Conservation (phyloP, 2,888 invertebrate genomes). For the Spialia ferax region DNA sequence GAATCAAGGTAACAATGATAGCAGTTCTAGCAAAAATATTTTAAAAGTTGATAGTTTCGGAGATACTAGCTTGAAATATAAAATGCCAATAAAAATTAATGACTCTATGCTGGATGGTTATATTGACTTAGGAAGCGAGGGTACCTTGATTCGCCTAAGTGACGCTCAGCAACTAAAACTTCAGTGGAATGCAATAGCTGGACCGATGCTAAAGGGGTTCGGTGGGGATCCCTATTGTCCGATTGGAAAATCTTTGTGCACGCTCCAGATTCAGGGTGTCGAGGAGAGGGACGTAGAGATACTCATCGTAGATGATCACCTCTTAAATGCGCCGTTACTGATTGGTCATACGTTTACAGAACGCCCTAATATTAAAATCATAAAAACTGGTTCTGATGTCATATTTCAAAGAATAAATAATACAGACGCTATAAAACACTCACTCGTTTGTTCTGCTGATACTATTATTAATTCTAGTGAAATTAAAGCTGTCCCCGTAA, state of each 20-base stretch:
- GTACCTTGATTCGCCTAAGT: slow-evolving; percentile 1
- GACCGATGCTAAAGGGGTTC: slow-evolving; percentile 1
- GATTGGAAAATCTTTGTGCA: background rate
- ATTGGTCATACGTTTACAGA: too few relatives aligned
- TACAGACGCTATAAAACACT: too few relatives aligned
- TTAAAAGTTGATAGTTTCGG: background rate
- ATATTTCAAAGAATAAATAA: too few relatives aligned
- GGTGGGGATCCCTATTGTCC: slow-evolving; percentile 4
- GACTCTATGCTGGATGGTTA: slow-evolving; percentile 1
- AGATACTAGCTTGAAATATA: slow-evolving; percentile 4
- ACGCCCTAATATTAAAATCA: too few relatives aligned
- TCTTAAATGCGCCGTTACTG: background rate
- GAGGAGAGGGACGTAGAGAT: background rate
- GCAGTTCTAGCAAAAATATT: background rate
- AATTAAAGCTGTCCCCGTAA: too few relatives aligned
- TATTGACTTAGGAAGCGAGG: slow-evolving; percentile 4
- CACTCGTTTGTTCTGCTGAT: too few relatives aligned
- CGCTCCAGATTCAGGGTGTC: background rate
- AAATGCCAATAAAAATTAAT: slow-evolving; percentile 1
- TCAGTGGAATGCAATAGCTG: slow-evolving; percentile 1
- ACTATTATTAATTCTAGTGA: too few relatives aligned
- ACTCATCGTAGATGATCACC: background rate
- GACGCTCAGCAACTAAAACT: slow-evolving; percentile 4
- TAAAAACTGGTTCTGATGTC: too few relatives aligned
- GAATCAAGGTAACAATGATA: background rate